Evolutionary conservation across 1,140 invertebrate species (phyloP).

Genomic region (Atta cephalotes): DNA sequence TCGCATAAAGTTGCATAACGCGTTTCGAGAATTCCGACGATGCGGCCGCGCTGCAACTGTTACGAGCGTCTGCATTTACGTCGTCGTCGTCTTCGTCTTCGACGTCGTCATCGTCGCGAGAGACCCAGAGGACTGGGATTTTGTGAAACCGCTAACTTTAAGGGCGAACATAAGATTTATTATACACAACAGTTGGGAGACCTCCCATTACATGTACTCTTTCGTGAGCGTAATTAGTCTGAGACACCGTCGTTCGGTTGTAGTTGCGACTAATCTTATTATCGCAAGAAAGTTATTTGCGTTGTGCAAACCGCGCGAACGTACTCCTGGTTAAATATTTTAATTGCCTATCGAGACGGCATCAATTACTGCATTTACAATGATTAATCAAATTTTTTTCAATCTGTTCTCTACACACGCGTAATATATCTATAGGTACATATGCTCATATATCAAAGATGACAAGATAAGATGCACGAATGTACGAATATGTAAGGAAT

Average conservation of each 20-base stretch:
- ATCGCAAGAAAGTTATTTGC: slow-evolving; percentile 69
- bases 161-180: slow-evolving; percentile 73
- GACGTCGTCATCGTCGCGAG: neutral
- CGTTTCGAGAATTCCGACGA: slow-evolving; percentile 64
- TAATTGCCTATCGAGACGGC: slow-evolving; percentile 13
- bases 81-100: neutral
- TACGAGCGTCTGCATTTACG: neutral
- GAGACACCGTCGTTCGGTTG: slow-evolving; percentile 58
- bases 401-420: too few species aligned
- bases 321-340: slow-evolving; percentile 34
- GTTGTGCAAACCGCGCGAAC: slow-evolving; percentile 29
- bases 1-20: slow-evolving; percentile 66
- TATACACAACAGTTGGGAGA: slow-evolving; percentile 52
- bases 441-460: neutral
- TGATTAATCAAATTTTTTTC: neutral
- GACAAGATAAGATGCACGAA: neutral
- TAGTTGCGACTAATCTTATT: slow-evolving; percentile 75
- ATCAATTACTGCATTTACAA: slow-evolving; percentile 6
- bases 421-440: neutral
- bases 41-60: slow-evolving; percentile 20
- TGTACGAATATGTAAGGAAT: neutral
- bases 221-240: slow-evolving; percentile 75
- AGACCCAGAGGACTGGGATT: neutral
- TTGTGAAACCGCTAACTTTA: neutral
- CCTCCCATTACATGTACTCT: slow-evolving; percentile 73